Evolutionary conservation across 2,113 vertebrate species (phyloP), one percentile per base, ranked within the genome.

Genomic region (Dendrocopos noguchii): DNA sequence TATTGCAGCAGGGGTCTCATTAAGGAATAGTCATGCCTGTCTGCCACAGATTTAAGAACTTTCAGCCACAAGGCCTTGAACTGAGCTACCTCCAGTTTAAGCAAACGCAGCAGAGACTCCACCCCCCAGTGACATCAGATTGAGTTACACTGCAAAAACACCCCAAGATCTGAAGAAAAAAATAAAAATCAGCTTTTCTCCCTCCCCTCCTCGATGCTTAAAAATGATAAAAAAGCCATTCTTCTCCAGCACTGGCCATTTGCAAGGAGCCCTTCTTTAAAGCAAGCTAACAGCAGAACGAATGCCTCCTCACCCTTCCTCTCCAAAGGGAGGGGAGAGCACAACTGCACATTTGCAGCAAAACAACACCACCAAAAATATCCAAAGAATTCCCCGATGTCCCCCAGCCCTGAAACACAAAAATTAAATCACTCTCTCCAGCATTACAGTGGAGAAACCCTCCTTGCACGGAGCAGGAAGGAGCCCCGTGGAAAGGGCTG

Each of bases 61-160:
- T 93, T 93, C 84, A 94, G 91, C 92, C 95, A 97, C 47, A 84
- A 96, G 96, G 96, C 96, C 96, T 97, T 96, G 95, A 94, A 94
- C 93, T n/a, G 93, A 94, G 93, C 68, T 91, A 94, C 93, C 95
- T 89, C 91, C 93, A 82, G 95, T 91, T 97, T 95, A 95, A 96
- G 94, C 93, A 93, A 97, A 96, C 31, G 81, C 77, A 83, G 76
- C 1, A 0, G 63, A 95, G 92, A 94, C 96, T 95, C 95, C 97
- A 89, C 97, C 97, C 94, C 93, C 94, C 93, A 39, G 72, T 97
- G 96, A 97, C 96, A 96, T 96, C 95, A 96, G 90, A 94, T 87
- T 94, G 95, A 96, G 96, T 96, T 97, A 95, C 91, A 84, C 68
- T 86, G 82, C 85, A 88, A 94, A 94, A 91, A 83, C 88, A 96